Percentiles rank a stretch among this genome's conserved stretches.
Conservation (phyloP, 2,113 vertebrate genomes). For the Poicephalus meyeri region DNA sequence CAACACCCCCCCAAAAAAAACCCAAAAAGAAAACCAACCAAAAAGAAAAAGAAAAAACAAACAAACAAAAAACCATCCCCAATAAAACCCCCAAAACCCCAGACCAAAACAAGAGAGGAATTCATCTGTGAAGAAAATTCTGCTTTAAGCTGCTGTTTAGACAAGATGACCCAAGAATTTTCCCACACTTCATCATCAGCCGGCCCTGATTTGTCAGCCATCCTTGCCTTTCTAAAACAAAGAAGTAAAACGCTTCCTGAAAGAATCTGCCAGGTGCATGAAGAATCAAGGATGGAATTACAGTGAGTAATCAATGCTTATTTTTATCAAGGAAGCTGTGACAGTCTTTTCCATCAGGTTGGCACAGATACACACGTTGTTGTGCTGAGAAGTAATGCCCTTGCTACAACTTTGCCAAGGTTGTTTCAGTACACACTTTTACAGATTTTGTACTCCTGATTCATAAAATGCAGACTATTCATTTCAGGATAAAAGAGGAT, state of each 20-base stretch:
- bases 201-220: not conserved
- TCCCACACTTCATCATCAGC: not conserved
- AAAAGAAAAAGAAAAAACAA: not conserved
- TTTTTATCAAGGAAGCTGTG: not conserved
- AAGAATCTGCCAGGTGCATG: not conserved
- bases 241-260: not conserved
- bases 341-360: not conserved
- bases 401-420: not conserved
- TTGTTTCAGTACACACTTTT: not conserved
- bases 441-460: not conserved
- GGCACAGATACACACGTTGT: not conserved
- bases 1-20: not conserved
- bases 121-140: not conserved
- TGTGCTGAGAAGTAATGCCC: not conserved
- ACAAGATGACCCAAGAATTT: not conserved
- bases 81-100: not conserved
- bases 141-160: not conserved
- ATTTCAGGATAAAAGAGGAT: not conserved
- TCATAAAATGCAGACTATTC: not conserved
- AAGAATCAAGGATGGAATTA: not conserved
- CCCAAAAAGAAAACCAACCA: not conserved
- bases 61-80: rapidly evolving
- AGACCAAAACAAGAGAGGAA: not conserved
- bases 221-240: not conserved
- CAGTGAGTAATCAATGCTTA: not conserved